phyloP scores from a whole-genome alignment of 2,888 invertebrate species.

The Prosopocoilus inquinatus region DNA sequence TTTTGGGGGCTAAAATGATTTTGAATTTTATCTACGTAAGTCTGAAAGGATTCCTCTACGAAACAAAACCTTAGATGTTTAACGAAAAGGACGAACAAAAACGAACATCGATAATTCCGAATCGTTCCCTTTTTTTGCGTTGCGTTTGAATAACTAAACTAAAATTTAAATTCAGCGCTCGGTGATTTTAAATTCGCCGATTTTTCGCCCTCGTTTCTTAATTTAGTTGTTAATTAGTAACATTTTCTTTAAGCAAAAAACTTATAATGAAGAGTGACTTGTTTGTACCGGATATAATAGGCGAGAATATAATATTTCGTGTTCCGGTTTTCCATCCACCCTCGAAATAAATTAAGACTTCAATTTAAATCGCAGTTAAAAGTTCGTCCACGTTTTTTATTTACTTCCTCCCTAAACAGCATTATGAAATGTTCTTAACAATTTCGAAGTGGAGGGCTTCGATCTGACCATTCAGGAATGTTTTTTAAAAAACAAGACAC shows the following conservation, averaged over 20 bases:
- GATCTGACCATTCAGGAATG: conserved; percentile 25
- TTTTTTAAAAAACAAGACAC: conserved; percentile 34
- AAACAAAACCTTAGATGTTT: conserved; percentile 21
- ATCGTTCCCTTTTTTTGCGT: conserved; percentile 5
- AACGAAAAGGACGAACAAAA: conserved; percentile 21
- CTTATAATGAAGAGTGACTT: too few relatives aligned
- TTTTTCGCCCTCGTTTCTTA: too few relatives aligned
- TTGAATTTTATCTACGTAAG: too few relatives aligned
- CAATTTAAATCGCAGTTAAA: conserved; percentile 1
- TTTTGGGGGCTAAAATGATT: not conserved
- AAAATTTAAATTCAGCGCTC: conserved; percentile 2
- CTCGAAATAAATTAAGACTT: too few relatives aligned
- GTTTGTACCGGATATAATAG: too few relatives aligned
- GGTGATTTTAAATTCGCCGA: too few relatives aligned
- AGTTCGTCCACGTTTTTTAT: conserved; percentile 7
- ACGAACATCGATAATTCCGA: conserved; percentile 11
- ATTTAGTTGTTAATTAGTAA: too few relatives aligned
- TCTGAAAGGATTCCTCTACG: not conserved
- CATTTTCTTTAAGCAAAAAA: too few relatives aligned
- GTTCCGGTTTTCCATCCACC: too few relatives aligned
- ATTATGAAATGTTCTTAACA: conserved; percentile 16
- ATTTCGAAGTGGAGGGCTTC: conserved; percentile 20
- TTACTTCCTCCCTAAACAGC: conserved; percentile 6
- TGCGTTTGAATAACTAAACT: conserved; percentile 3
- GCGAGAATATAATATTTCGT: too few relatives aligned